These are phyloP conservation scores for Athalia circularis DNA, from an alignment of 2,888 invertebrate species.

Conservation along the genomic window DNA sequence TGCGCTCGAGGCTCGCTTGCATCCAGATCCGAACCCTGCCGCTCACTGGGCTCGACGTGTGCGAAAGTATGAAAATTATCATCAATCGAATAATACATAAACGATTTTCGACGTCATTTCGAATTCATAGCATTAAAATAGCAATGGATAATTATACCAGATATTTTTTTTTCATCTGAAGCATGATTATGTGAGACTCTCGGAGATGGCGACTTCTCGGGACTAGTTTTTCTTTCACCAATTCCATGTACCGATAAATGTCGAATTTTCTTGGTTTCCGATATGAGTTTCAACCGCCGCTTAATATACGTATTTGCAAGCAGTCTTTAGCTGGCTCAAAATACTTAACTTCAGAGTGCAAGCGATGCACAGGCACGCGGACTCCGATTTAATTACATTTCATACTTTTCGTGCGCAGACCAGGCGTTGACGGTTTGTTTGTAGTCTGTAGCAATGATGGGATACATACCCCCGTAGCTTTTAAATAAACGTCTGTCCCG, in stretches of 20 bases:
- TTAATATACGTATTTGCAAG: background rate
- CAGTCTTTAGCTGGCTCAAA: constrained; percentile 27
- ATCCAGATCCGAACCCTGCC: too few relatives aligned
- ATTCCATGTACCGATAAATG: too few relatives aligned
- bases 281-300: constrained; percentile 26
- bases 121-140: too few relatives aligned
- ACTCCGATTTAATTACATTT: constrained; percentile 70
- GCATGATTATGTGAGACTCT: too few relatives aligned
- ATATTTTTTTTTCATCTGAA: too few relatives aligned
- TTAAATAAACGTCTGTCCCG: constrained; percentile 67
- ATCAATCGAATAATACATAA: too few relatives aligned
- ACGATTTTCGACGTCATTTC: too few relatives aligned
- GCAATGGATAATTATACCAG: too few relatives aligned
- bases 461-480: constrained; percentile 56
- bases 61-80: too few relatives aligned
- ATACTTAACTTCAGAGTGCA: constrained; percentile 41
- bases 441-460: constrained; percentile 52
- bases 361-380: constrained; percentile 39
- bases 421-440: constrained; percentile 64
- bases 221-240: too few relatives aligned
- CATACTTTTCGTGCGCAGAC: constrained; percentile 65
- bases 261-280: background rate
- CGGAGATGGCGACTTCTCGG: too few relatives aligned
- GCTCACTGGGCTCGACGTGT: too few relatives aligned
- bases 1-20: constrained; percentile 13